These are phyloP conservation scores for Perizoma affinitatum DNA, from an alignment of 2,888 invertebrate species.

Conservation along the genomic window DNA sequence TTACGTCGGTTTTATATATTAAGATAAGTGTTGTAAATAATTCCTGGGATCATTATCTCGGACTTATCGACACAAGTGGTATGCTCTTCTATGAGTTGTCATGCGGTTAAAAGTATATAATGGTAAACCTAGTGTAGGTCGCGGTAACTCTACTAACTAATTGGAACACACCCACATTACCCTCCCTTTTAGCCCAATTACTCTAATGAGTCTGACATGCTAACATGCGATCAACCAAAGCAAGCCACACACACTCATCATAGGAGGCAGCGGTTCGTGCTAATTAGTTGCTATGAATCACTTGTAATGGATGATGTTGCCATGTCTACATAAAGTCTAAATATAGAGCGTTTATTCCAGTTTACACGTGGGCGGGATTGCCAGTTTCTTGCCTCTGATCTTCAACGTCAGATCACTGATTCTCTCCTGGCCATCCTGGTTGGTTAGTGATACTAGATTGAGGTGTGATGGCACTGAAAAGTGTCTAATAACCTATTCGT, in stretches of 20 bases:
- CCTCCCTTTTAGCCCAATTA: slow-evolving; percentile 17
- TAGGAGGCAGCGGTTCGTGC: slow-evolving; percentile 8
- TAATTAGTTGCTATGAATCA: slow-evolving; percentile 28
- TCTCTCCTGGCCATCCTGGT: no score
- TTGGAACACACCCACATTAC: slow-evolving; percentile 14
- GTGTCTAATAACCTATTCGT: no score
- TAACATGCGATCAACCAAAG: slow-evolving; percentile 17
- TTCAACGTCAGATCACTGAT: no score
- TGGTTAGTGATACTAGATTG: no score
- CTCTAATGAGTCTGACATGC: slow-evolving; percentile 17
- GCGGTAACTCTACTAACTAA: slow-evolving; percentile 12
- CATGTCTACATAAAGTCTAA: slow-evolving; percentile 10
- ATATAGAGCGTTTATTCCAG: slow-evolving; percentile 13
- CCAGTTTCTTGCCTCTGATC: no score
- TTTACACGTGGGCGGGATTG: slow-evolving; percentile 14
- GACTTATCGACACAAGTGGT: no score
- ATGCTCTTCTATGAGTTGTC: no score
- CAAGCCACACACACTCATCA: slow-evolving; percentile 14
- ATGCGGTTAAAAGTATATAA: no score
- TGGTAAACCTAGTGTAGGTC: background rate
- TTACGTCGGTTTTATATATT: no score
- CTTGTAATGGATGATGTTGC: slow-evolving; percentile 8
- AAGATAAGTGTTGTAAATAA: no score
- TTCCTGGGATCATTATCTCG: no score
- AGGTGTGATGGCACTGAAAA: no score